Base-by-base conservation (phyloP, 2,797 vertebrate species). In the Phylloscopus collybita region DNA sequence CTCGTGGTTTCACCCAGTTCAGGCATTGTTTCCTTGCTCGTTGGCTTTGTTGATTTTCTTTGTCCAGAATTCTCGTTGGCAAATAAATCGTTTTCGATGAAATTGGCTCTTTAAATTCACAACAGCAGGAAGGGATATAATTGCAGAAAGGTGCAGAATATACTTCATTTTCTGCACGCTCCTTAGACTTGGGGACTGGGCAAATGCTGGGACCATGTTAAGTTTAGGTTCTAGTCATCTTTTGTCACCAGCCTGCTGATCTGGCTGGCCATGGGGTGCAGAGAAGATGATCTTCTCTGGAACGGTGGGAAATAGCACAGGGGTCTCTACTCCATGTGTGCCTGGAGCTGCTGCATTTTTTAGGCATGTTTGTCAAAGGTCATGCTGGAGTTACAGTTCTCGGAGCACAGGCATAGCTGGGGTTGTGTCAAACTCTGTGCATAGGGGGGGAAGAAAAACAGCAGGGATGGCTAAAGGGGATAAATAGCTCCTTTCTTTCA, bases 371-470 rank as follows among this genome's bases (percentile, higher is more conserved):
- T 61, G 30, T 72, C 59, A 57, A 53, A 25, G 29, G 21, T 64
- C n/a, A 30, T 0, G 0, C 14, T 30, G 54, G 34, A 53, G 17
- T 76, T 82, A 42, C 0, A 0, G 38, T 19, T 86, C 44, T 67
- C 3, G 0, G 21, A 74, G 18, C 53, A 34, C 25, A 69, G 50
- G 20, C 20, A 5, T 22, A 60, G 40, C 49, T 49, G 42, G 42
- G 51, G 26, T 54, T 25, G n/a, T 79, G 32, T 40, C 54, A 66
- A 62, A 38, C 76, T 88, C 11, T 34, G 19, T 47, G 51, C 0
- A 0, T 12, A 5, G 20, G 3, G 7, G 11, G 36, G 13, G 6
- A 74, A 29, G 26, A 45, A 34, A 42, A 90, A 17, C 45, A 61
- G 22, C 23, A 34, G 42, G 47, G 19, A 42, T 22, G 29, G 51